Evolutionary conservation across 2,113 vertebrate genomes (phyloP).

Genomic region (Aepyceros melampus): DNA sequence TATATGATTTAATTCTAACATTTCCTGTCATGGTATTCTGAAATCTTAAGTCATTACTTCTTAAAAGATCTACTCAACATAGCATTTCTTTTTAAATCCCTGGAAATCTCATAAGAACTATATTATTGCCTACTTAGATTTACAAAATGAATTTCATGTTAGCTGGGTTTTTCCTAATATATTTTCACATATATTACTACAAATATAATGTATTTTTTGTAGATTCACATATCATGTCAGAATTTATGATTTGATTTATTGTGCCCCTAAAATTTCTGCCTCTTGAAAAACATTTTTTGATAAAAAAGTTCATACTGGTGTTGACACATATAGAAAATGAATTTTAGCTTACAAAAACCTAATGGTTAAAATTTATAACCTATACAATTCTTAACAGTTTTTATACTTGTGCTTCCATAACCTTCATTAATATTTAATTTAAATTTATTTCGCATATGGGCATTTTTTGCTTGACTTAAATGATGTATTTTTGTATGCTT

Average conservation of each 20-base stretch:
- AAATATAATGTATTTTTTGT: conserved; percentile 23
- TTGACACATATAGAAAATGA: conserved; percentile 22
- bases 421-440: conserved; percentile 44
- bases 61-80: conserved; percentile 29
- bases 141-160: conserved; percentile 45
- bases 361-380: conserved; percentile 1
- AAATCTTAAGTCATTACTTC: conserved; percentile 37
- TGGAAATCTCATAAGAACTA: conserved; percentile 6
- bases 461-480: conserved; percentile 36
- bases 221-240: not conserved
- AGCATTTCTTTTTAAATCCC: conserved; percentile 45
- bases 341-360: conserved; percentile 4
- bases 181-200: conserved; percentile 22
- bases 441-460: conserved; percentile 10
- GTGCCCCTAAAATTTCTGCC: conserved; percentile 30
- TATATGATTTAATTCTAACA: conserved; percentile 33
- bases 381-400: not conserved
- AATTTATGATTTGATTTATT: conserved; percentile 45
- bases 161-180: conserved; percentile 13
- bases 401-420: conserved; percentile 8
- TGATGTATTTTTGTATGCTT: not conserved
- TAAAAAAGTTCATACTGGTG: conserved; percentile 47
- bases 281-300: conserved; percentile 32
- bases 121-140: conserved; percentile 31
- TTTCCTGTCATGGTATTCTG: conserved; percentile 19